phyloP scores from a whole-genome alignment of 1,140 invertebrate species.

The Ctenoplectra terminalis region DNA sequence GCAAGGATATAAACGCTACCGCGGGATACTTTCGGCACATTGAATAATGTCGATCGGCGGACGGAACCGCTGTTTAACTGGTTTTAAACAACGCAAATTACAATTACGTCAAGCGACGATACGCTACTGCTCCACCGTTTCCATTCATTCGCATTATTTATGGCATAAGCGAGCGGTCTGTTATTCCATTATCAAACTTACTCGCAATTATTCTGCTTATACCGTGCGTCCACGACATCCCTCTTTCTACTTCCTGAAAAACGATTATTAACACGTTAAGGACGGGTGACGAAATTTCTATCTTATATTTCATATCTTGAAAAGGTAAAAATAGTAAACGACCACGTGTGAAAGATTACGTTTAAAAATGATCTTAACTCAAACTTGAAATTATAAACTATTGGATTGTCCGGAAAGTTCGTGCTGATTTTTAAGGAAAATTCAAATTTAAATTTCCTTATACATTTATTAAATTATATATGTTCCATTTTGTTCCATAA shows the following conservation, averaged over 20 bases:
- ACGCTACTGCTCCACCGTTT: background rate
- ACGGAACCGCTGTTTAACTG: conserved; percentile 65
- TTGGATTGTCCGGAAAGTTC: no score
- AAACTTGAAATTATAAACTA: no score
- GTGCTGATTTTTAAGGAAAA: no score
- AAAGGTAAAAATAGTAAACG: no score
- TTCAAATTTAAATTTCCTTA: no score
- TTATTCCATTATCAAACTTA: conserved; percentile 76
- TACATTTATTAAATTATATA: no score
- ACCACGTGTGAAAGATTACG: no score
- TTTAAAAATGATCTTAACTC: no score
- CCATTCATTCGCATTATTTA: conserved; percentile 72
- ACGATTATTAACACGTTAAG: no score
- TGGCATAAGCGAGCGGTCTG: conserved; percentile 65
- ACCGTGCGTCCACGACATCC: background rate
- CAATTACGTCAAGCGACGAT: conserved; percentile 57
- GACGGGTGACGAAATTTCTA: no score
- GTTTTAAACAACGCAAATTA: conserved; percentile 78
- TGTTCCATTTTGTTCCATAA: no score
- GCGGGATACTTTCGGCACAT: conserved; percentile 39
- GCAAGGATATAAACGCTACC: conserved; percentile 25
- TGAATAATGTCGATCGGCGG: conserved; percentile 55
- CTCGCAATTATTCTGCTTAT: conserved; percentile 72
- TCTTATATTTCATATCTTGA: no score
- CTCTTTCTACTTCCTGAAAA: conserved; percentile 3